Percentiles rank a stretch among this genome's conserved stretches.
Evolutionary conservation across 2,113 vertebrate species (phyloP).

Genomic region (Camarhynchus parvulus): DNA sequence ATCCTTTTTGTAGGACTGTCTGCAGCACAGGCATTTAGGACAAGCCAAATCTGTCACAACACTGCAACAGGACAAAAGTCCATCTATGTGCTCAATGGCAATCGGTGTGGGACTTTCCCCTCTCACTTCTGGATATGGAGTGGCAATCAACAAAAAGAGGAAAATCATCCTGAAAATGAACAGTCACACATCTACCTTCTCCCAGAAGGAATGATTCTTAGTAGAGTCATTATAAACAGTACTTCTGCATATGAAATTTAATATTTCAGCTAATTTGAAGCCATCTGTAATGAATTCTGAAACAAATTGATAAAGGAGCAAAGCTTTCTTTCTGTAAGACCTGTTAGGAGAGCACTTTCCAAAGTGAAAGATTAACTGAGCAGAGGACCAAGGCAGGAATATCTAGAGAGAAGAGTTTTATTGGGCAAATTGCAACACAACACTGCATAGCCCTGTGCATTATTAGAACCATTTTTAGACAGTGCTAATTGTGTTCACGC

Average conservation of each 20-base stretch:
- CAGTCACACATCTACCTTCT: not conserved
- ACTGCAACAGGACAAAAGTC: not conserved
- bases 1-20: not conserved
- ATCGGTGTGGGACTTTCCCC: not conserved
- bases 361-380: not conserved
- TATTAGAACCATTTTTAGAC: not conserved
- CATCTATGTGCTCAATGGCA: not conserved
- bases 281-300: not conserved
- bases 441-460: not conserved
- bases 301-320: not conserved
- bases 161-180: not conserved
- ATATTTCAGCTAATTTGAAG: not conserved
- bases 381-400: not conserved
- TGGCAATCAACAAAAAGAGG: not conserved
- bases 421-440: not conserved
- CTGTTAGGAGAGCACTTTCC: not conserved
- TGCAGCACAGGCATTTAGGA: not conserved
- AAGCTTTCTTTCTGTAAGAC: not conserved
- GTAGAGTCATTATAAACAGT: not conserved
- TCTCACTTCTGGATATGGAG: not conserved
- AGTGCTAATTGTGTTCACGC: not conserved
- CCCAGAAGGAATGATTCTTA: not conserved
- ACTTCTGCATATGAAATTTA: not conserved
- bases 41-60: not conserved
- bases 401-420: not conserved